Conservation (phyloP, 2,797 vertebrate genomes). For the Crypturellus tataupa region DNA sequence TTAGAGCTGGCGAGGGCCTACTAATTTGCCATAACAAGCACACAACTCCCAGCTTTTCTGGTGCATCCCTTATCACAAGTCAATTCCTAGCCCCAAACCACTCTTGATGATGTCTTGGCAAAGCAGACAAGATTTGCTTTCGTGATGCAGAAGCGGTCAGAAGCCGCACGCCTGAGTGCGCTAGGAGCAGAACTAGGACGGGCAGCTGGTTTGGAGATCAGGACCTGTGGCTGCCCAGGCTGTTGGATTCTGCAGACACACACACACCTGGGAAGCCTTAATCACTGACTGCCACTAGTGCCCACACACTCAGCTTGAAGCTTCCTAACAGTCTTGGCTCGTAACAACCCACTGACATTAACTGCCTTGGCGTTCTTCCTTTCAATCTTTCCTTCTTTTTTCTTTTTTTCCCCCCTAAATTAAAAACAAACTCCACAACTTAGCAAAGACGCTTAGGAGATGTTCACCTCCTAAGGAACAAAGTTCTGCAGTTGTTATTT, state of each 20-base stretch:
- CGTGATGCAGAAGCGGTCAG: neutral
- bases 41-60: neutral
- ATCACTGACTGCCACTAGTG: neutral
- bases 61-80: neutral
- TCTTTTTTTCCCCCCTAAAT: neutral
- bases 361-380: too few species aligned
- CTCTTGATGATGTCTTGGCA: neutral
- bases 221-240: neutral
- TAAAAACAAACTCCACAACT: neutral
- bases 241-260: neutral
- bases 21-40: neutral
- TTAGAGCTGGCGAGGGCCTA: neutral
- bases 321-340: neutral
- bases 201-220: neutral
- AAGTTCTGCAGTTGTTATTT: neutral
- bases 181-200: neutral
- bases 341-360: neutral
- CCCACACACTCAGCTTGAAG: neutral
- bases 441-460: neutral
- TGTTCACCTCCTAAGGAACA: neutral
- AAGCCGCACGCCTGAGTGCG: fast-evolving
- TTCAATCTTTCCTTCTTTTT: too few species aligned
- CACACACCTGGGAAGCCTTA: neutral
- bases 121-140: neutral
- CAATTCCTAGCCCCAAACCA: neutral